phyloP scores from a whole-genome alignment of 2,113 vertebrate species.

The Phaethon lepturus region DNA sequence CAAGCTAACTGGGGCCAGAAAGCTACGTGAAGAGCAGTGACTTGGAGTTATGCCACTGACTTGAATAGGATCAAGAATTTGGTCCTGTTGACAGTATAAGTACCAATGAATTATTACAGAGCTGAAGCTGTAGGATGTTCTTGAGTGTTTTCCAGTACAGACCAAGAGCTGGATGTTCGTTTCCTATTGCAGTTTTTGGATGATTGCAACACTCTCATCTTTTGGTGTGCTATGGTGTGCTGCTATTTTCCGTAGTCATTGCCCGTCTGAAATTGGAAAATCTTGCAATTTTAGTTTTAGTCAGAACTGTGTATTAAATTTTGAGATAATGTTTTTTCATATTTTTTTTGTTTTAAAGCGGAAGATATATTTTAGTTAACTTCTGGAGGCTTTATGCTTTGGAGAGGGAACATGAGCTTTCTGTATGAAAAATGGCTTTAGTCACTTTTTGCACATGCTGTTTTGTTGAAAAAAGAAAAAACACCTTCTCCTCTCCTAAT shows the following conservation, averaged over 20 bases:
- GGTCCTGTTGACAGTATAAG: background rate
- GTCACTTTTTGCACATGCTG: background rate
- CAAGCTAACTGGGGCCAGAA: background rate
- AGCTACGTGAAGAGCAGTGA: background rate
- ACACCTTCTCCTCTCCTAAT: background rate
- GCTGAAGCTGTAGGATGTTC: background rate
- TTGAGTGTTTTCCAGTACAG: background rate
- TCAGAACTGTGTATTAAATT: background rate
- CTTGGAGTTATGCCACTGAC: background rate
- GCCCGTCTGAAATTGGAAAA: background rate
- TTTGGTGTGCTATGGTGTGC: background rate
- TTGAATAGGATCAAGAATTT: background rate
- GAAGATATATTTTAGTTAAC: background rate
- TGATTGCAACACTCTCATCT: accelerated
- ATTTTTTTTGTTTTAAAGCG: background rate
- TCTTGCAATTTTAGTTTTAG: background rate
- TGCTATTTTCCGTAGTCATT: background rate
- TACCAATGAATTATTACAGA: background rate
- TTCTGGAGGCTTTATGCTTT: background rate
- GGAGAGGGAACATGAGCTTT: background rate
- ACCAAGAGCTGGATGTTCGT: background rate
- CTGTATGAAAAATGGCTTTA: background rate
- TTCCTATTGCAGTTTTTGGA: background rate
- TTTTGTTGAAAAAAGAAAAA: background rate
- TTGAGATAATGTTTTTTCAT: background rate